Evolutionary conservation across 2,888 invertebrate species (phyloP).

Genomic region (Lithosia quadra): DNA sequence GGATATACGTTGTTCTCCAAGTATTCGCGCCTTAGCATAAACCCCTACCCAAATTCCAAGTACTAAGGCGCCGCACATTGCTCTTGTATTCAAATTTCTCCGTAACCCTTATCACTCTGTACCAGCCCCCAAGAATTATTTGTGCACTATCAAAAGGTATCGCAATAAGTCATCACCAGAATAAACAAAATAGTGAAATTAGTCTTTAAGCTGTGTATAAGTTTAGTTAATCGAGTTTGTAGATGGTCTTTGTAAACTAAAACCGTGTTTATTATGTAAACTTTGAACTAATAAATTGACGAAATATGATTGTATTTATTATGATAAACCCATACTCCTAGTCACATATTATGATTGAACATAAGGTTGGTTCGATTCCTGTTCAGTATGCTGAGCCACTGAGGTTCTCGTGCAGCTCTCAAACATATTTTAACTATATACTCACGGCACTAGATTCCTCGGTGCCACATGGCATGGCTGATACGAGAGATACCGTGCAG

Average conservation of each 20-base stretch:
- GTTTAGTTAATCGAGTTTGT: conserved; percentile 48
- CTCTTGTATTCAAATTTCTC: background rate
- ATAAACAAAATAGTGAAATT: conserved; percentile 43
- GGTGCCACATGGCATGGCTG: no score
- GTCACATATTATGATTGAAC: no score
- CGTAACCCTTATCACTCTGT: conserved; percentile 27
- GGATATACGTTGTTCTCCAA: background rate
- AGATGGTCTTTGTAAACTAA: conserved; percentile 42
- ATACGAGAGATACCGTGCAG: no score
- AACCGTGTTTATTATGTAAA: conserved; percentile 50
- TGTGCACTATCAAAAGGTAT: conserved; percentile 36
- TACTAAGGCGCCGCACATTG: conserved; percentile 3
- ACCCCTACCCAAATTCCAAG: background rate
- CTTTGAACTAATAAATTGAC: conserved; percentile 53
- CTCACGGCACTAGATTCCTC: no score
- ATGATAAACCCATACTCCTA: conserved; percentile 22
- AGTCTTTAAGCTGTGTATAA: conserved; percentile 41
- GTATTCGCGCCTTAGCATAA: background rate
- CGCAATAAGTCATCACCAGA: conserved; percentile 37
- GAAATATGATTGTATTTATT: conserved; percentile 43
- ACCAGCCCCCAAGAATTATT: conserved; percentile 23
- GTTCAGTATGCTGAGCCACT: no score
- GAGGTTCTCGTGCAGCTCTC: no score
- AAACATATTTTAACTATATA: no score
- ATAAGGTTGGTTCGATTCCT: no score